Base-by-base conservation (phyloP, 2,888 invertebrate genomes). In the Oxycera nigricornis region DNA sequence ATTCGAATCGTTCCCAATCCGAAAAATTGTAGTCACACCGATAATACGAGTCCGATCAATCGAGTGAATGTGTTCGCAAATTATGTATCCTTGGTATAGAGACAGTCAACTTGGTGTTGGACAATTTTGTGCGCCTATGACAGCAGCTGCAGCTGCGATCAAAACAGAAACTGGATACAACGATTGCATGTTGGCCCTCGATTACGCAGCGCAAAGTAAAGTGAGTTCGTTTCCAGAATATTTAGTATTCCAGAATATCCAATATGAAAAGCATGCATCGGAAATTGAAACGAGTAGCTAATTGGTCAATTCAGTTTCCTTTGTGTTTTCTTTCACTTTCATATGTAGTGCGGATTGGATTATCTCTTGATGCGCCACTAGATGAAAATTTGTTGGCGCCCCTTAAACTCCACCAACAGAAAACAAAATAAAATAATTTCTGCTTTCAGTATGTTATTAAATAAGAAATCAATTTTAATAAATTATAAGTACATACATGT, bases 121-220 rank as follows among this genome's bases (percentile, higher is more conserved):
- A 75, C 86, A 86, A 80, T 86, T 89, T 80, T 89, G 88, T 81
- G 88, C 88, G 76, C 87, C 87, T 72, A 87, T 87, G 86, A 74
- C 75, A 67, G 76, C 77, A 61, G 86, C 87, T 78, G 87, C 87
- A 78, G 87, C 90, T 74, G 88, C 89, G 46, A 90, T 90, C 83
- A 90, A 90, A 85, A 90, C 89, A 72, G 90, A 90, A 83, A 89
- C 88, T 82, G 89, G 89, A 82, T 90, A 90, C 86, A 90, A 89
- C 82, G 91, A 91, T 85, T 91, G 91, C 83, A 91, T 91, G 91
- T 83, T 91, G 79, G 90, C 90, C 59, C 87, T 91, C 77, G 91
- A 91, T 83, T 91, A 91, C 82, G 88, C 88, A 75, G 87, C 88
- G 30, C 90, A 90, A 82, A 89, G 89, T 84, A 91, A 91, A 89